Conservation (phyloP, 2,797 vertebrate species). For the Odontamblyopus lacepedii region DNA sequence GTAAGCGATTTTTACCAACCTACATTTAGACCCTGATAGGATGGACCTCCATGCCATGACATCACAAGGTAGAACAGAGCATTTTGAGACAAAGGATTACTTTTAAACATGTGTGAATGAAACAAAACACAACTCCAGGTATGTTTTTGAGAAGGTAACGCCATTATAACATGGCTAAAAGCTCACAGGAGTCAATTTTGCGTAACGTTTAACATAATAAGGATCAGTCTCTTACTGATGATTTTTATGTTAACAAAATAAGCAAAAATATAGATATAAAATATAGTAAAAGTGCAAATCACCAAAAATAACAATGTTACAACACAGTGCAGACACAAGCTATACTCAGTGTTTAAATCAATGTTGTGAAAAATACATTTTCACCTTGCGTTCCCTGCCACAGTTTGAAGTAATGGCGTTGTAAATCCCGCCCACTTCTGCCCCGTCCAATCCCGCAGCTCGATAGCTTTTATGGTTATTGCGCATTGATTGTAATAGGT, state of each 20-base stretch:
- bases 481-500: slow-evolving; percentile 60
- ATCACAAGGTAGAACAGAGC: no score
- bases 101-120: no score
- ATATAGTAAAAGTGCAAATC: no score
- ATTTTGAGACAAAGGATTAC: no score
- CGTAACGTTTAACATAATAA: not conserved
- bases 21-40: slow-evolving; percentile 12
- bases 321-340: not conserved
- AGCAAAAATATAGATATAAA: not conserved
- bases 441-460: slow-evolving; percentile 15
- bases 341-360: not conserved
- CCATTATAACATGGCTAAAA: no score
- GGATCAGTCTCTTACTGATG: no score
- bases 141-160: no score
- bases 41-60: not conserved
- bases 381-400: slow-evolving; percentile 25
- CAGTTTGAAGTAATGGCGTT: slow-evolving; percentile 15
- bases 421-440: slow-evolving; percentile 26
- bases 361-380: slow-evolving; percentile 35
- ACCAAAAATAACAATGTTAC: not conserved
- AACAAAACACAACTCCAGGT: no score
- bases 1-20: not conserved
- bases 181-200: no score
- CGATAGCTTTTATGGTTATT: slow-evolving; percentile 66
- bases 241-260: not conserved